A percentile compares a stretch with the other conserved stretches of the same genome.
Evolutionary conservation across 2,797 vertebrate genomes (phyloP).

Genomic region (Sebastes jordani): DNA sequence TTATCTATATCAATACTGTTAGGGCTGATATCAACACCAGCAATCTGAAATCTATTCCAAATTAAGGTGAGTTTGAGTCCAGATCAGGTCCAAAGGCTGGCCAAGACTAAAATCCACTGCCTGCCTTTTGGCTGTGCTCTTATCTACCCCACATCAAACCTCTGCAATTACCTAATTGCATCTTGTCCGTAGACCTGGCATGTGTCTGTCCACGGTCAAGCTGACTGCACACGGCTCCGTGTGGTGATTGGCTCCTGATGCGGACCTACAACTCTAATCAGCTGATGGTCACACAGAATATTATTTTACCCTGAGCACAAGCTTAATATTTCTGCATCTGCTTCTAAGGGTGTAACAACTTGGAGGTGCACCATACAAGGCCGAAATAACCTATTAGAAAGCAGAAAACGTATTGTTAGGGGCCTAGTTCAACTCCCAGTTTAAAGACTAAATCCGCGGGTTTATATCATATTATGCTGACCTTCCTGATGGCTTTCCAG

Average conservation of each 20-base stretch:
- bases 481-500: neutral
- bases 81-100: neutral
- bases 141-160: neutral
- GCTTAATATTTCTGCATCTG: no score
- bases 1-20: neutral
- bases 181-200: neutral
- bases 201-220: neutral
- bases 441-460: neutral
- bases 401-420: no score
- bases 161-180: neutral
- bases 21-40: neutral
- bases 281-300: no score
- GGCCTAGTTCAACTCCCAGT: no score
- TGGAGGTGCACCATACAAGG: no score
- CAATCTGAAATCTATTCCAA: neutral
- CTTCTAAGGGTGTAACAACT: no score
- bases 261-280: no score
- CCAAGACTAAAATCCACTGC: neutral
- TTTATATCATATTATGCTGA: neutral
- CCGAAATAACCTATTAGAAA: no score
- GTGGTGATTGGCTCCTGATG: neutral
- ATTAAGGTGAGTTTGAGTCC: neutral
- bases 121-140: neutral
- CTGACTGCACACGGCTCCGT: neutral
- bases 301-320: no score